Conservation (phyloP, 2,113 vertebrate genomes). For the Lontra canadensis region DNA sequence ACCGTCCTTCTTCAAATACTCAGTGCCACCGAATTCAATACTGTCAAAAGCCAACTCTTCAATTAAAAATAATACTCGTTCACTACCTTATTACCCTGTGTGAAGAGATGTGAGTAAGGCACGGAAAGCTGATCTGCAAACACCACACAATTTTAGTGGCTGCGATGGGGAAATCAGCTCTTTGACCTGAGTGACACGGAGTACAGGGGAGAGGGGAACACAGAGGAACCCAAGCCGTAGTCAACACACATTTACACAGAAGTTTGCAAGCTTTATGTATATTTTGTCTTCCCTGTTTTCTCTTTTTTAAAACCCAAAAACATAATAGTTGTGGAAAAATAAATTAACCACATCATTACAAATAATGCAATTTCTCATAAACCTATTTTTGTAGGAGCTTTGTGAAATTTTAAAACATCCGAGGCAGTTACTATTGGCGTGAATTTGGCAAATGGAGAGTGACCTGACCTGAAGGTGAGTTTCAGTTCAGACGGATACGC, state of each 20-base stretch:
- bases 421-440: neutral
- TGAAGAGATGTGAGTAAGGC: neutral
- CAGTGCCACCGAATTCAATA: neutral
- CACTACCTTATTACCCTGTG: neutral
- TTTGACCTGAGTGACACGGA: neutral
- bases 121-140: neutral
- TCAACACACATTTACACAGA: conserved; percentile 2
- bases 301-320: neutral
- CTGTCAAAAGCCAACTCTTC: neutral
- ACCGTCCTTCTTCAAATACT: neutral
- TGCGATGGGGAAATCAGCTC: neutral
- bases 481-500: neutral
- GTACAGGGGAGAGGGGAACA: neutral
- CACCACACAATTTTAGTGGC: neutral
- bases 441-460: neutral
- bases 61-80: neutral
- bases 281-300: neutral
- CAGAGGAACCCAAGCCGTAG: neutral
- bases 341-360: neutral
- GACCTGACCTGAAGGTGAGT: neutral
- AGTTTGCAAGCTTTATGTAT: neutral
- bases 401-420: neutral
- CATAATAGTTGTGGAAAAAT: neutral
- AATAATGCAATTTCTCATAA: neutral
- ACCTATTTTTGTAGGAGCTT: neutral